These are phyloP conservation scores for Rhea americana DNA, from an alignment of 2,113 vertebrate species.

Conservation along the genomic window DNA sequence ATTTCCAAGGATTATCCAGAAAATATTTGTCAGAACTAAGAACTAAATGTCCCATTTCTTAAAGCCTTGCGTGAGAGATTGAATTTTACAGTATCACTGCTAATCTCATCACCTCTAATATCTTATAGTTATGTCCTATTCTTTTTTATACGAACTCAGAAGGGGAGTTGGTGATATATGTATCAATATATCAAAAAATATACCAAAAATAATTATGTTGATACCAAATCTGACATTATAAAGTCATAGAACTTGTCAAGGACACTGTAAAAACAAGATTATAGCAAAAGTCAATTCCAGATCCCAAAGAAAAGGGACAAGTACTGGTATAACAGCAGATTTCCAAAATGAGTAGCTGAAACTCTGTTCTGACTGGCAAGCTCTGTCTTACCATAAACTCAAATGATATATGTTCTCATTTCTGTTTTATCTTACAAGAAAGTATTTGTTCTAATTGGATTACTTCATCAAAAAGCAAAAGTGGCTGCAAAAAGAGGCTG, in stretches of 20 bases:
- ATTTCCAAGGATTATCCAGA: neutral
- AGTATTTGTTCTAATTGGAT: slow-evolving; percentile 9
- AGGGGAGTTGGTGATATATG: neutral
- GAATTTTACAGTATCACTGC: neutral
- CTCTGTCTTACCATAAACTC: slow-evolving; percentile 5
- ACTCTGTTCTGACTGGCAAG: neutral
- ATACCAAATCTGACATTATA: neutral
- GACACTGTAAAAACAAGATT: neutral
- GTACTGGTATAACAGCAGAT: neutral
- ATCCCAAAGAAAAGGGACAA: neutral
- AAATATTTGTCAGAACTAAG: neutral
- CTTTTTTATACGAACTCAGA: neutral
- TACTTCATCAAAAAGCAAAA: neutral
- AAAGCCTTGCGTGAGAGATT: neutral
- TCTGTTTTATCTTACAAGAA: neutral
- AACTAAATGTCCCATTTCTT: neutral
- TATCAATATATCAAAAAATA: neutral
- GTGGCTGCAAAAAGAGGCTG: neutral
- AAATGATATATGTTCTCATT: neutral
- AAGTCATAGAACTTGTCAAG: neutral
- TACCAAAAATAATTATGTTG: neutral
- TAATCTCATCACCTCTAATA: neutral
- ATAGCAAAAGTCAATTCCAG: neutral
- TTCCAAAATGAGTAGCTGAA: neutral
- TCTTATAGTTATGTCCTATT: neutral